Evolutionary conservation across 2,797 vertebrate genomes (phyloP).

Genomic region (Typhlichthys subterraneus): DNA sequence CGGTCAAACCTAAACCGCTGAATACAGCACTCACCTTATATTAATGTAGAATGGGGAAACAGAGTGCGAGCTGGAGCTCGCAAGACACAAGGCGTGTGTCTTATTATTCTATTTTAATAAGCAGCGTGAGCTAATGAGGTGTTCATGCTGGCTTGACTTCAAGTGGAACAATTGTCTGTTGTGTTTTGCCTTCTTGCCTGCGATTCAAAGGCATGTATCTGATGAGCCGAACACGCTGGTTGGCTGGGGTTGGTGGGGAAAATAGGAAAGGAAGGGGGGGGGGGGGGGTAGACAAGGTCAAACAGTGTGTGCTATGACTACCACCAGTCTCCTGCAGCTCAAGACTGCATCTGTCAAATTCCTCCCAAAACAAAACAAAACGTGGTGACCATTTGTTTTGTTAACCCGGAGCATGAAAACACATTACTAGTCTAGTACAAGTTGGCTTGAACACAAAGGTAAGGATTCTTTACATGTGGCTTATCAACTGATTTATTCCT

Average conservation of each 20-base stretch:
- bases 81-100: constrained; percentile 44
- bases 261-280: not conserved
- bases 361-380: constrained; percentile 61
- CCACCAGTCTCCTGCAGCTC: constrained; percentile 53
- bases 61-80: constrained; percentile 34
- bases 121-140: constrained; percentile 51
- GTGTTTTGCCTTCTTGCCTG: constrained; percentile 35
- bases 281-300: constrained; percentile 65
- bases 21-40: no score
- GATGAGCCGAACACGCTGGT: constrained; percentile 34
- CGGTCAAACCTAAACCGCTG: not conserved
- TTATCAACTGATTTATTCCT: constrained; percentile 53
- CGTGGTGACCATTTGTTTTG: constrained; percentile 64
- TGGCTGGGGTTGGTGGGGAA: not conserved
- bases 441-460: constrained; percentile 47
- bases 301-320: constrained; percentile 63
- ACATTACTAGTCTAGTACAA: constrained; percentile 39
- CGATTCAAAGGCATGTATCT: constrained; percentile 52
- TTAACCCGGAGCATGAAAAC: constrained; percentile 63
- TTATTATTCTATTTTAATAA: constrained; percentile 53
- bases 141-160: constrained; percentile 43
- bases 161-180: constrained; percentile 24
- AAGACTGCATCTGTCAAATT: constrained; percentile 71
- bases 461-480: constrained; percentile 49
- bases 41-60: no score